Base-by-base conservation (phyloP, 2,888 invertebrate genomes). In the Dione vanillae region DNA sequence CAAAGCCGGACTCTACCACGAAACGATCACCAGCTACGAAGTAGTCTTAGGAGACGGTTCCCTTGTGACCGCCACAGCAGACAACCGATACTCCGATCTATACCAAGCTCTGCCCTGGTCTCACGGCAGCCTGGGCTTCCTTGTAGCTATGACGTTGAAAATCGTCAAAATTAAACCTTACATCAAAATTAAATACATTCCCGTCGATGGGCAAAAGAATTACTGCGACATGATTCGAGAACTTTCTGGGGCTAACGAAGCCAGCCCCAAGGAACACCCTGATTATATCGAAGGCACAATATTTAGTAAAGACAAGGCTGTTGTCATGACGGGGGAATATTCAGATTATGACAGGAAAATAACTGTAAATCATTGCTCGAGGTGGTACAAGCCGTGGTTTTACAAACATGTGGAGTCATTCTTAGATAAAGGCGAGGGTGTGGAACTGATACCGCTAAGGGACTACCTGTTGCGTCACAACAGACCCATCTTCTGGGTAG, bases 351-450 rank as follows among this genome's bases (percentile, higher is more conserved):
- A 95, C 66, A 83, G 89, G 0, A 86, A 82, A 0, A 77, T 94
- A n/a, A 78, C 88, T 0, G 85, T 95, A 0, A 96, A 96, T 75
- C 83, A 92, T 71, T 91, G 95, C 64, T 94, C 95, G 0, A 88
- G 85, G 35, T 96, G 96, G 95, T 95, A 95, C 83, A 96, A 96
- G 77, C 95, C 96, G 0, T 96, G 96, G 96, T 96, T 95, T 82
- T 96, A 96, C 77, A 95, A 95, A 76, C 95, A 96, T 76, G 94
- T 94, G 0, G 95, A 96, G 78, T 85, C 86, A 0, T 95, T 95
- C 78, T 81, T 95, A 7, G 70, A 78, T 0, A 94, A 90, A 70
- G 94, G 94, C 3, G 91, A 93, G 77, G 86, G 90, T 10, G 94
- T 94, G 14, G 95, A 95, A 78, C 87, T 95, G 70, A 95, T 96